phyloP scores from a whole-genome alignment of 2,888 invertebrate genomes.

The Nomada fucata region DNA sequence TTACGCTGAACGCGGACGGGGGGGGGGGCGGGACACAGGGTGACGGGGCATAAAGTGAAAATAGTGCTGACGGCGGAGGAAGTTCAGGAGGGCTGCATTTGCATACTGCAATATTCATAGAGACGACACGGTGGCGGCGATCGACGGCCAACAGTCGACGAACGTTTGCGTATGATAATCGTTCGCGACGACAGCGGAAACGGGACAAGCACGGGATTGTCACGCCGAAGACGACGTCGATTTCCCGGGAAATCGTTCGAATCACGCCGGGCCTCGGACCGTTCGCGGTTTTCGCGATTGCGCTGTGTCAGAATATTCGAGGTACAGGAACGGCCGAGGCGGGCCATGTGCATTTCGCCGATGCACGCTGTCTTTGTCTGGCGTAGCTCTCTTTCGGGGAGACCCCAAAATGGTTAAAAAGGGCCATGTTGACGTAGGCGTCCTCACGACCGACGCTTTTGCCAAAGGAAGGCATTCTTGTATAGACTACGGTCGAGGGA shows the following conservation, averaged over 20 bases:
- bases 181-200: slow-evolving; percentile 17
- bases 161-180: slow-evolving; percentile 55
- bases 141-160: slow-evolving; percentile 32
- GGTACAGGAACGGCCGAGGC: too few relatives aligned
- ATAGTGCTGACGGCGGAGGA: slow-evolving; percentile 59
- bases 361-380: too few relatives aligned
- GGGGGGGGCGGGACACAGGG: slow-evolving; percentile 16
- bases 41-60: slow-evolving; percentile 32
- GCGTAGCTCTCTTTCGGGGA: too few relatives aligned
- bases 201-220: background rate
- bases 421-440: too few relatives aligned
- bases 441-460: too few relatives aligned
- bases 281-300: too few relatives aligned
- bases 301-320: too few relatives aligned
- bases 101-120: slow-evolving; percentile 78
- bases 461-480: too few relatives aligned
- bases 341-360: too few relatives aligned
- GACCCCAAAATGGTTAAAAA: too few relatives aligned
- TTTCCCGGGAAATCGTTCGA: background rate
- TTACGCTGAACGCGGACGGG: slow-evolving; percentile 2
- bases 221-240: background rate
- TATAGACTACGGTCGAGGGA: too few relatives aligned
- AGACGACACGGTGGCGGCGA: slow-evolving; percentile 39
- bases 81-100: slow-evolving; percentile 74
- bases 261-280: too few relatives aligned